These are phyloP conservation scores for Phylloscopus trochilus DNA, from an alignment of 2,113 vertebrate genomes.

Conservation along the genomic window DNA sequence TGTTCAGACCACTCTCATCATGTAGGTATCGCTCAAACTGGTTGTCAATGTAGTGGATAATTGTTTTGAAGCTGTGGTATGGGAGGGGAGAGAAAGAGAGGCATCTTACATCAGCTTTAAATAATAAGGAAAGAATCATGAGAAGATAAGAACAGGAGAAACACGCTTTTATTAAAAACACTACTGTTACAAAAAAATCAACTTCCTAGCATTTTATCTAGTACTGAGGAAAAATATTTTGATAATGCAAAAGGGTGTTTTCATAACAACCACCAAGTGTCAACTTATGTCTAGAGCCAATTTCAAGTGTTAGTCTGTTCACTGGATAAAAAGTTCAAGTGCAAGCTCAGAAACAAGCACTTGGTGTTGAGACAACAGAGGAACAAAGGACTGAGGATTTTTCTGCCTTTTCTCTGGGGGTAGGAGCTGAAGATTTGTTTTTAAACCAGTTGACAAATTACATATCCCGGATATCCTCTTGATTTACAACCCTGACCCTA, in stretches of 20 bases:
- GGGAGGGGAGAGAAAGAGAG: background rate
- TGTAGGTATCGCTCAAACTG: slow-evolving; percentile 88
- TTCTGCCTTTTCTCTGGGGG: background rate
- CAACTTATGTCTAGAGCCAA: background rate
- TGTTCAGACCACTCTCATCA: slow-evolving; percentile 86
- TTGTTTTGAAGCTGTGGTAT: slow-evolving; percentile 83
- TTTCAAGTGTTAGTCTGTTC: background rate
- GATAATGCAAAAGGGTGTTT: background rate
- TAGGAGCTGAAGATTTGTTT: background rate
- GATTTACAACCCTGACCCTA: background rate
- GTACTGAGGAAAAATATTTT: background rate
- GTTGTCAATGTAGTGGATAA: slow-evolving; percentile 89
- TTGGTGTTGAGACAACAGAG: background rate
- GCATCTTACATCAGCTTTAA: background rate
- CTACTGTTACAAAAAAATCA: background rate
- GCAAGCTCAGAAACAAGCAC: background rate
- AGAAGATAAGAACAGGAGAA: background rate
- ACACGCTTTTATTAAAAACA: background rate
- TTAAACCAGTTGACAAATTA: background rate
- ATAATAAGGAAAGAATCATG: background rate
- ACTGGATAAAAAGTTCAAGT: background rate
- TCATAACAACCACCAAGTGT: background rate
- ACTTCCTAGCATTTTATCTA: background rate
- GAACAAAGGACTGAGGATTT: background rate
- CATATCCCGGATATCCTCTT: background rate